A percentile compares a stretch with the other conserved stretches of the same genome.
These are phyloP conservation scores for Channa argus DNA, from an alignment of 2,113 vertebrate genomes.

Conservation along the genomic window DNA sequence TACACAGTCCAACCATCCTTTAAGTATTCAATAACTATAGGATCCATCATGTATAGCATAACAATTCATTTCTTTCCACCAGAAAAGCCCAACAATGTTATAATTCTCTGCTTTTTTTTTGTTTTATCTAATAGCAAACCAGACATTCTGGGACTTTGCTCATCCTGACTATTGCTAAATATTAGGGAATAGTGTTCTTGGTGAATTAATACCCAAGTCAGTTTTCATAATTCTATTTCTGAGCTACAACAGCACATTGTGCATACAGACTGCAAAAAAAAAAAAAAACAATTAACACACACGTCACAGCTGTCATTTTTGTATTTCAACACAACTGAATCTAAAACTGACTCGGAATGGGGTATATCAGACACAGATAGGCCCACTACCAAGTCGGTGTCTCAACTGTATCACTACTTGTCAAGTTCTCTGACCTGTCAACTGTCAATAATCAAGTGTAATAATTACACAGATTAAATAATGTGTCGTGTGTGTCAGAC, in stretches of 20 bases:
- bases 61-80: no score
- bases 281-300: neutral
- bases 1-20: no score
- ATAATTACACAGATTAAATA: neutral
- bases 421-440: neutral
- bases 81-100: no score
- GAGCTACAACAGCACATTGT: neutral
- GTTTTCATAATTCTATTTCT: constrained; percentile 31
- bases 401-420: neutral
- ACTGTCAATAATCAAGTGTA: neutral
- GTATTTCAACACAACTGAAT: neutral
- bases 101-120: no score
- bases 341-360: no score
- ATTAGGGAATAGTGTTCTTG: constrained; percentile 16
- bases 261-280: neutral
- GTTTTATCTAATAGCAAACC: no score
- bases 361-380: neutral
- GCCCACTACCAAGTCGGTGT: neutral
- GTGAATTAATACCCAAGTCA: constrained; percentile 2
- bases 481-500: neutral
- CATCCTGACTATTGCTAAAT: neutral
- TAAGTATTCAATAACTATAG: no score
- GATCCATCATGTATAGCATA: no score
- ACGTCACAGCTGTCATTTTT: constrained; percentile 21
- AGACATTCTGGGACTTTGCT: neutral